Percentiles rank a stretch among this genome's conserved stretches.
Conservation (phyloP, 2,113 vertebrate species). For the Python bivittatus region DNA sequence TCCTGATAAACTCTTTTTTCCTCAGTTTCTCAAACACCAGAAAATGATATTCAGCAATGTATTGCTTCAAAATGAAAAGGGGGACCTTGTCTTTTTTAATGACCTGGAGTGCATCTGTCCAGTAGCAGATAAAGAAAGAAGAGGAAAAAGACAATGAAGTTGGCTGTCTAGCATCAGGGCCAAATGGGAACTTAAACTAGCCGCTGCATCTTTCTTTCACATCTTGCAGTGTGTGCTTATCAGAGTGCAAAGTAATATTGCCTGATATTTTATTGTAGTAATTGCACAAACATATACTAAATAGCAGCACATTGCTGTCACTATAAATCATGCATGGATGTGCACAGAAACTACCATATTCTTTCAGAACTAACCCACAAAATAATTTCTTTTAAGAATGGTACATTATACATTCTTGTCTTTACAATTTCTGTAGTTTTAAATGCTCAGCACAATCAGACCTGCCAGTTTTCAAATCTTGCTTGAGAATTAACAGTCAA, state of each 20-base stretch:
- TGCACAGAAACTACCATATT: neutral
- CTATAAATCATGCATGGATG: neutral
- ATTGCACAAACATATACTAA: neutral
- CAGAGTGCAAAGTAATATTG: neutral
- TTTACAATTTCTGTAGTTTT: no score
- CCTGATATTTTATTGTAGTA: no score
- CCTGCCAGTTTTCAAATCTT: neutral
- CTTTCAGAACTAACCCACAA: neutral
- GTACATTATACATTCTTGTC: neutral
- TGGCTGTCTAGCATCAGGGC: neutral
- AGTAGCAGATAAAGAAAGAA: neutral
- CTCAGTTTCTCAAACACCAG: neutral
- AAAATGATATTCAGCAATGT: conserved; percentile 17
- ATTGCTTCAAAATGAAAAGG: conserved; percentile 4
- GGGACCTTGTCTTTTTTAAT: neutral
- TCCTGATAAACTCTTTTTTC: conserved; percentile 13
- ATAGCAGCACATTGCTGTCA: neutral
- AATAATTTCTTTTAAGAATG: neutral
- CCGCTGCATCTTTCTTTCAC: neutral
- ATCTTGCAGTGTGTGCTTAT: neutral
- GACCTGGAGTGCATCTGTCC: neutral
- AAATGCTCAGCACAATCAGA: no score
- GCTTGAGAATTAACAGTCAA: neutral
- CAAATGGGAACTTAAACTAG: neutral
- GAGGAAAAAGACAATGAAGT: rapidly evolving